These are phyloP conservation scores for Bembecia ichneumoniformis DNA, from an alignment of 2,888 invertebrate genomes.

Conservation along the genomic window DNA sequence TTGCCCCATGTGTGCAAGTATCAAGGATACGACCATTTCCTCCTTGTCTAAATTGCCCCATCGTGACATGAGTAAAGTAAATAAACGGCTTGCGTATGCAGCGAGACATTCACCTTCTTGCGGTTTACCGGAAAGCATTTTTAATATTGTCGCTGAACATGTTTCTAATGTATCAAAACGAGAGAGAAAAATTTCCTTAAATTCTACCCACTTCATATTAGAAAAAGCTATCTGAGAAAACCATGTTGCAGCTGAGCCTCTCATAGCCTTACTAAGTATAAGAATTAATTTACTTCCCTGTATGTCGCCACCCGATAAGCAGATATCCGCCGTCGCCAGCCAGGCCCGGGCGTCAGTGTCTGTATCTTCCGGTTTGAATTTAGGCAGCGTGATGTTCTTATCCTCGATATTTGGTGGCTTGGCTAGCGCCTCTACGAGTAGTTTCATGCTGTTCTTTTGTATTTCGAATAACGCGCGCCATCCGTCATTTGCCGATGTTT, in stretches of 20 bases:
- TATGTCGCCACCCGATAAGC: slow-evolving; percentile 6
- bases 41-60: too few relatives aligned
- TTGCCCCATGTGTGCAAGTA: too few relatives aligned
- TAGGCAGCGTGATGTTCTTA: slow-evolving; percentile 6
- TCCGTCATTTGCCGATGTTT: too few relatives aligned
- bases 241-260: not conserved
- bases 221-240: not conserved
- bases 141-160: slow-evolving; percentile 2
- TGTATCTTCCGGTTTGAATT: slow-evolving; percentile 8
- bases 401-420: not conserved
- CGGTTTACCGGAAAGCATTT: too few relatives aligned
- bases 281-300: slow-evolving; percentile 1
- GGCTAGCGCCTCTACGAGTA: too few relatives aligned
- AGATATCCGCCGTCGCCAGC: slow-evolving; percentile 10
- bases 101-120: too few relatives aligned
- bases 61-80: too few relatives aligned
- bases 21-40: too few relatives aligned
- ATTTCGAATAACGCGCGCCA: too few relatives aligned
- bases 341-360: slow-evolving; percentile 8
- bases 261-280: too few relatives aligned
- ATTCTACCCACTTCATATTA: slow-evolving; percentile 3
- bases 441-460: too few relatives aligned
- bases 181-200: slow-evolving; percentile 4
- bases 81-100: too few relatives aligned
- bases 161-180: slow-evolving; percentile 4